Percentiles rank a stretch among this genome's conserved stretches.
These are phyloP conservation scores for Andrena minutula DNA, from an alignment of 2,888 invertebrate species.

Conservation along the genomic window DNA sequence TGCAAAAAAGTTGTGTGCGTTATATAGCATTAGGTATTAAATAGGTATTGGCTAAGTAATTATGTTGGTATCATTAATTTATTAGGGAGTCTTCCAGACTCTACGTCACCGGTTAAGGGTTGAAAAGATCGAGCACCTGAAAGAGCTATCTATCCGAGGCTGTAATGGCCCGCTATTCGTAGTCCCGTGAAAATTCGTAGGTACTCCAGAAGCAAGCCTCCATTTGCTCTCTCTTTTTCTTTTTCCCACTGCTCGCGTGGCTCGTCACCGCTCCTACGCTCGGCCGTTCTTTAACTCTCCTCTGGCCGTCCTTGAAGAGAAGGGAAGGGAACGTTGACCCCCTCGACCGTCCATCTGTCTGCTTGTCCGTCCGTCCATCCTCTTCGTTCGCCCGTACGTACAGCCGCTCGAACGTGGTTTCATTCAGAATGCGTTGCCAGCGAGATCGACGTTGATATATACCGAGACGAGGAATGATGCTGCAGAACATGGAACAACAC, in stretches of 20 bases:
- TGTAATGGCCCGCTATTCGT: conserved; percentile 31
- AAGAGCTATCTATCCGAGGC: conserved; percentile 38
- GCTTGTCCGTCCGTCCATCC: conserved; percentile 35
- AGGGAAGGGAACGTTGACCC: conserved; percentile 72
- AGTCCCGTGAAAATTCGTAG: conserved; percentile 45
- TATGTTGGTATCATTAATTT: too few species aligned
- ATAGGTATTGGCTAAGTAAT: too few species aligned
- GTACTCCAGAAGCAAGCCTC: conserved; percentile 33
- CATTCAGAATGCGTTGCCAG: conserved; percentile 72
- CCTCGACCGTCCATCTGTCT: conserved; percentile 62
- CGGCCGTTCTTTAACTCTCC: conserved; percentile 68
- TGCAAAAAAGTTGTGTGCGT: too few species aligned
- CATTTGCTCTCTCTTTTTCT: conserved; percentile 9
- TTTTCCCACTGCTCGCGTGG: neutral
- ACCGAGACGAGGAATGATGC: conserved; percentile 63
- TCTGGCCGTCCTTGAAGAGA: conserved; percentile 67
- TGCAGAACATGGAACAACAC: conserved; percentile 57
- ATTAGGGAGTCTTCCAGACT: too few species aligned
- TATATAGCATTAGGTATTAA: too few species aligned
- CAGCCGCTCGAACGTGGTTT: conserved; percentile 63
- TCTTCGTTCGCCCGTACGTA: conserved; percentile 42
- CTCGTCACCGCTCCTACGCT: conserved; percentile 38
- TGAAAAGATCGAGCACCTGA: conserved; percentile 5
- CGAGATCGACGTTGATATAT: conserved; percentile 66
- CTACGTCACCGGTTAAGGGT: too few species aligned